phyloP scores from a whole-genome alignment of 2,113 vertebrate genomes.

The Dipodomys merriami region DNA sequence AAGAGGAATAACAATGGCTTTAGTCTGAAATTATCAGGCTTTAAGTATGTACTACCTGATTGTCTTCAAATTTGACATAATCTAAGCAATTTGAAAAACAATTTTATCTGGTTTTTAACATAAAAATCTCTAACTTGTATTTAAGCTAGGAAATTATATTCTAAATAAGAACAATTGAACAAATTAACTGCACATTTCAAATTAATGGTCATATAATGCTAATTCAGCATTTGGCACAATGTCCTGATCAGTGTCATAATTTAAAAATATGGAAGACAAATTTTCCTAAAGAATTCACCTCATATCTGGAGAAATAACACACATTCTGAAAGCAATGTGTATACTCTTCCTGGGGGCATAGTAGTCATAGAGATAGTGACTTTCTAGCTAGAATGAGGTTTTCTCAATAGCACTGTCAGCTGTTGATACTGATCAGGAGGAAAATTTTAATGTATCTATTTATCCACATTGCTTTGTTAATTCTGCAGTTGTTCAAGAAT shows the following conservation, averaged over 20 bases:
- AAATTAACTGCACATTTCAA: background rate
- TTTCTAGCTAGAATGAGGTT: constrained; percentile 12
- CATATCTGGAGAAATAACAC: background rate
- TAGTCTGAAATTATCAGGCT: background rate
- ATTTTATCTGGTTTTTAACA: background rate
- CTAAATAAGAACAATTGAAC: background rate
- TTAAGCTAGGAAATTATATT: background rate
- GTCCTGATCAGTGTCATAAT: background rate
- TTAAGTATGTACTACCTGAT: background rate
- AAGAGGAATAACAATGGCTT: background rate
- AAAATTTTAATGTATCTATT: background rate
- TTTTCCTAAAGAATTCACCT: background rate
- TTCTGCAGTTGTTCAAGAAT: background rate
- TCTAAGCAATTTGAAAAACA: constrained; percentile 5
- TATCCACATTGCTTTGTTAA: background rate
- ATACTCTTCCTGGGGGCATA: background rate
- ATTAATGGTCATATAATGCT: background rate
- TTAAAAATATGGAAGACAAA: constrained; percentile 5
- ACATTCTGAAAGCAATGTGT: background rate
- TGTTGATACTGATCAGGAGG: background rate
- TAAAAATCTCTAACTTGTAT: constrained; percentile 1
- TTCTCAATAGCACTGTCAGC: background rate
- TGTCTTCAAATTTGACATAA: constrained; percentile 18
- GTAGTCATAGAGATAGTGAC: constrained; percentile 8
- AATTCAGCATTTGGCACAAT: background rate